Percentiles rank a stretch among this genome's conserved stretches.
Conservation (phyloP, 1,140 invertebrate genomes). For the Drosophila arawakana region DNA sequence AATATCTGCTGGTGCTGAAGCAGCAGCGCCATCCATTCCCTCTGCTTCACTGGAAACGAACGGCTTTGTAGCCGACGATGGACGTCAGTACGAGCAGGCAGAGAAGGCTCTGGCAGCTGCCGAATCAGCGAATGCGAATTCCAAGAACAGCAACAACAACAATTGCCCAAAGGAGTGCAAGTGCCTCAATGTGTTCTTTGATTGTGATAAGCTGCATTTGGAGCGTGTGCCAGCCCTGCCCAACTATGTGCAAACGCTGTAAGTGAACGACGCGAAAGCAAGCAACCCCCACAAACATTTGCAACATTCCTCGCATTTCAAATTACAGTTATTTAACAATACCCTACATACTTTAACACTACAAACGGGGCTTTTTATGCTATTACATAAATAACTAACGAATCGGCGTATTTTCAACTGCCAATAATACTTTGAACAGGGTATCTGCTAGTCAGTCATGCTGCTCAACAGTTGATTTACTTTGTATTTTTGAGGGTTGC, state of each 20-base stretch:
- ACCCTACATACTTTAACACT: background rate
- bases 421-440: background rate
- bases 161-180: constrained; percentile 86
- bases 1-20: constrained; percentile 21
- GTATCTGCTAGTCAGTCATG: background rate
- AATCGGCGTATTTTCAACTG: too few species aligned
- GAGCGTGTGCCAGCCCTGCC: constrained; percentile 86
- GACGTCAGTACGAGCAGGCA: constrained; percentile 74
- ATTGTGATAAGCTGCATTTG: constrained; percentile 87
- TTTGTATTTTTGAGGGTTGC: constrained; percentile 57
- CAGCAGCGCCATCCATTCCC: constrained; percentile 34
- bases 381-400: too few species aligned
- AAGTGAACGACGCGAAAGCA: constrained; percentile 85
- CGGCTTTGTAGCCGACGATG: constrained; percentile 78
- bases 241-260: constrained; percentile 87
- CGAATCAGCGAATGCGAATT: constrained; percentile 39
- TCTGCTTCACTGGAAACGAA: constrained; percentile 73
- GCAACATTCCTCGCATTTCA: constrained; percentile 32
- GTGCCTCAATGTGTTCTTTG: constrained; percentile 86
- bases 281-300: constrained; percentile 31
- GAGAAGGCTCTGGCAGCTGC: constrained; percentile 64
- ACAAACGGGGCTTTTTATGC: background rate
- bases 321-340: constrained; percentile 6
- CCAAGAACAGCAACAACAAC: constrained; percentile 40
- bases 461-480: background rate